Evolutionary conservation across 2,888 invertebrate genomes (phyloP), one percentile per base, ranked within the genome.

Genomic region (Druceiella hillmani): DNA sequence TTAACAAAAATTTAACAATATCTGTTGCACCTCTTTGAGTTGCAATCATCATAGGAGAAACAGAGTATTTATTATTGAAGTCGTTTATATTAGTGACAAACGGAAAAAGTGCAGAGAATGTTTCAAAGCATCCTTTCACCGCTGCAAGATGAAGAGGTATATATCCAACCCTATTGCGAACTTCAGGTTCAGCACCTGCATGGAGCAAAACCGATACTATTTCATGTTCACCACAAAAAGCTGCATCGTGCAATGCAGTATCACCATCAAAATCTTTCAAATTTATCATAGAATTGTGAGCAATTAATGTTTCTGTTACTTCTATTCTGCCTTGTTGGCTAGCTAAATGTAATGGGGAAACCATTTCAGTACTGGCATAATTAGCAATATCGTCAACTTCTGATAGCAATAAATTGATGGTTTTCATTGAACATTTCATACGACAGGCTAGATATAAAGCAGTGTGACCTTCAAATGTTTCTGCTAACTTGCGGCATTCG

Each of bases 201-300:
- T 65, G 60, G 22, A 72, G 40, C 10, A 72, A 52, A 2, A 59
- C 38, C n/a, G 53, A 47, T 3, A 65, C 57, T 9, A 63, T 58
- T 20, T 60, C 56, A 46, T 56, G 49, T 41, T 64, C 55, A 10
- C 47, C 51, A 12, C 52, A 52, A 32, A 64, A 44, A 15, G 64
- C 64, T 11, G 71, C 66, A 50, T 70, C 67, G 51, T 71, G 72
- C 34, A 72, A 48, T 4, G 72, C 66, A 17, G 70, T 69, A 32
- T 72, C 71, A 10, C 70, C 69, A 52, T 72, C 70, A 55, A 64
- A 69, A 47, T 72, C 72, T 49, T 64, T 64, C 3, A 64, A 61
- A 52, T 71, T 55, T 37, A 69, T 50, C 11, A 61, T 55, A 7
- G 71, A 68, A 15, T 64, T 66, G 53, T 66, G 58, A 9, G 66